phyloP scores from a whole-genome alignment of 1,140 invertebrate genomes.

The Zaprionus capensis region DNA sequence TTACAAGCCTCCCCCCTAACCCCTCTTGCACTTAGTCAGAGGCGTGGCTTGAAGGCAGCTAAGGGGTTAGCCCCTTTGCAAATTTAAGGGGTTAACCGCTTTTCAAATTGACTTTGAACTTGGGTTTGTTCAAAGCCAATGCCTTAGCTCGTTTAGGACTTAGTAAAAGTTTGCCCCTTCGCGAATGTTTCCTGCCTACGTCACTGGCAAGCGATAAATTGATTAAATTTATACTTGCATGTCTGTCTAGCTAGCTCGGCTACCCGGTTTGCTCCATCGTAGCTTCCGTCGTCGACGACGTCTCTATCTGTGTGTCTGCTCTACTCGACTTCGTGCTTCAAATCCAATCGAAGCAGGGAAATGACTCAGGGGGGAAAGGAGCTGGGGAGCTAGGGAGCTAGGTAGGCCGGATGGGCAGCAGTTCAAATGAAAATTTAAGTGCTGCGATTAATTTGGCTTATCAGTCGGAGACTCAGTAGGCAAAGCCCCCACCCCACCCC shows the following conservation, averaged over 20 bases:
- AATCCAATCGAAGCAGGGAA: conserved; percentile 9
- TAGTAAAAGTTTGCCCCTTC: background rate
- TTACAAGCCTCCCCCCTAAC: conserved; percentile 54
- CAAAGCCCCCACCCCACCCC: background rate
- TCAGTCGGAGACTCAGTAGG: conserved; percentile 44
- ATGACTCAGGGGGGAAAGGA: background rate
- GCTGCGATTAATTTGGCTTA: conserved; percentile 82
- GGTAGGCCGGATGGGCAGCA: conserved; percentile 26
- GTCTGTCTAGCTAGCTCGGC: conserved; percentile 8
- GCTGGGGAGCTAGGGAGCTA: background rate
- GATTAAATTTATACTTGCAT: conserved; percentile 72
- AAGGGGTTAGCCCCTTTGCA: background rate
- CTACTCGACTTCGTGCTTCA: background rate
- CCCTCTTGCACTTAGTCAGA: background rate
- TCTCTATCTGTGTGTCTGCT: conserved; percentile 3
- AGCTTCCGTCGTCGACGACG: background rate
- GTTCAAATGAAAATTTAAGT: conserved; percentile 82
- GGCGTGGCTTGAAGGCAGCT: background rate
- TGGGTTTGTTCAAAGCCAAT: background rate
- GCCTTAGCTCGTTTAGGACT: background rate
- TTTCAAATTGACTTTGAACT: too few species aligned
- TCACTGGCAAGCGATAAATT: conserved; percentile 59
- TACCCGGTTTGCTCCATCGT: background rate
- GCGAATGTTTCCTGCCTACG: background rate
- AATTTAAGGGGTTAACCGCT: too few species aligned